Percentiles rank a stretch among this genome's conserved stretches.
Conservation (phyloP, 2,888 invertebrate genomes). For the Xanthia togata region DNA sequence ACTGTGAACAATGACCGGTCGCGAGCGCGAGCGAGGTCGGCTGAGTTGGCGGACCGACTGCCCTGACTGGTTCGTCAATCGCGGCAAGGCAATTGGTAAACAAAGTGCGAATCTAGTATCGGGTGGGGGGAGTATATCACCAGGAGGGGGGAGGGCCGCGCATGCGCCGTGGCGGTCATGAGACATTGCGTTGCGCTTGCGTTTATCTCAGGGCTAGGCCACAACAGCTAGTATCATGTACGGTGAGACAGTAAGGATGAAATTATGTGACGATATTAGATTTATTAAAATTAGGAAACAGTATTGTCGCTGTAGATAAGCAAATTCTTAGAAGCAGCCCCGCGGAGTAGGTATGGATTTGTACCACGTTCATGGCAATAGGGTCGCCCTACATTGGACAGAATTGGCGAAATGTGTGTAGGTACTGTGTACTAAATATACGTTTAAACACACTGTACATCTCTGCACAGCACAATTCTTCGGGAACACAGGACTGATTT, state of each 20-base stretch:
- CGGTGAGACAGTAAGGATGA: conserved; percentile 6
- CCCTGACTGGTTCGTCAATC: conserved; percentile 87
- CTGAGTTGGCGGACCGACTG: conserved; percentile 89
- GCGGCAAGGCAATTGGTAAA: conserved; percentile 87
- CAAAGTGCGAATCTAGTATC: conserved; percentile 84
- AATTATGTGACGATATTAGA: background rate
- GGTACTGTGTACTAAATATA: background rate
- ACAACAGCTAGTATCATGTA: conserved; percentile 44
- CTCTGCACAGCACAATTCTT: background rate
- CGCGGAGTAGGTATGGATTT: background rate
- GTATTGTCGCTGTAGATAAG: background rate
- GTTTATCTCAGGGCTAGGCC: conserved; percentile 86
- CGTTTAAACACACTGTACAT: background rate
- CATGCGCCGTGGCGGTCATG: conserved; percentile 93
- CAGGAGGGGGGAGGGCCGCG: conserved; percentile 95
- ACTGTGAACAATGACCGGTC: conserved; percentile 80
- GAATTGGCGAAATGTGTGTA: background rate
- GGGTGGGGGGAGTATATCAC: conserved; percentile 80
- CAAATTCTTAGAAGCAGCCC: background rate
- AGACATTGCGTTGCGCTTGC: conserved; percentile 94
- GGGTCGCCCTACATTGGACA: background rate
- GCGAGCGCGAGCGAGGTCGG: conserved; percentile 95
- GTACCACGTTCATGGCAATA: background rate
- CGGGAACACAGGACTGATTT: background rate
- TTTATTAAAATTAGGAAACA: background rate